Percentiles rank a stretch among this genome's conserved stretches.
These are phyloP conservation scores for Neodontobutis hainanensis DNA, from an alignment of 2,113 vertebrate species.

Conservation along the genomic window DNA sequence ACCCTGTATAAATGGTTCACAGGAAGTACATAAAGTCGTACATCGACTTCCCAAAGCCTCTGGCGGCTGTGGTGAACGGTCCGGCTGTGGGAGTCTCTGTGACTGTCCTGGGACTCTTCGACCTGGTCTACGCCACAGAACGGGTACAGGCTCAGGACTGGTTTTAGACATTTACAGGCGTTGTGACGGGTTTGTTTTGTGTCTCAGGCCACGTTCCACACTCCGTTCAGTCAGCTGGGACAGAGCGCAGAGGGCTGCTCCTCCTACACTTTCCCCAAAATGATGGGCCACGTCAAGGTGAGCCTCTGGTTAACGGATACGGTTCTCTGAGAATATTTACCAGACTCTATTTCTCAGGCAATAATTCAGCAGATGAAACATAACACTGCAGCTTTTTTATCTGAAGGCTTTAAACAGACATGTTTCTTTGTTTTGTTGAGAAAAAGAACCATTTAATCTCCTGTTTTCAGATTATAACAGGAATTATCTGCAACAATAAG, in stretches of 20 bases:
- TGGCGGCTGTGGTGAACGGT: constrained; percentile 68
- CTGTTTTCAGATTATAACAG: no score
- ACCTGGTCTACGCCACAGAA: constrained; percentile 68
- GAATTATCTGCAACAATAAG: no score
- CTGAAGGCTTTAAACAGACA: no score
- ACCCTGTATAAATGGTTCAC: background rate
- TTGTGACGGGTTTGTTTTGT: background rate
- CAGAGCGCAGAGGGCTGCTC: constrained; percentile 72
- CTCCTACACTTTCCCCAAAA: constrained; percentile 67
- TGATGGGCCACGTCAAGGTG: constrained; percentile 50
- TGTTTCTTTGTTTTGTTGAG: no score
- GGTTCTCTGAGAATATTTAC: no score
- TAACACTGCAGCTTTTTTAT: no score
- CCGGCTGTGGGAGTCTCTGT: constrained; percentile 63
- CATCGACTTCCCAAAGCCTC: constrained; percentile 70
- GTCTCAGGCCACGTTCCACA: constrained; percentile 68
- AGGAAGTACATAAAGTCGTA: constrained; percentile 65
- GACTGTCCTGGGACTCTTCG: constrained; percentile 61
- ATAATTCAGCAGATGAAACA: no score
- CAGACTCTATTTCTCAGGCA: no score
- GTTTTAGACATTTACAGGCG: no score
- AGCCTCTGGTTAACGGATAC: background rate
- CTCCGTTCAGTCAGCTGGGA: constrained; percentile 68
- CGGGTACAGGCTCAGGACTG: constrained; percentile 21
- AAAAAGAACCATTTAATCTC: no score